Evolutionary conservation across 2,888 invertebrate genomes (phyloP), one percentile per base, ranked within the genome.

Genomic region (Netelia melanura): DNA sequence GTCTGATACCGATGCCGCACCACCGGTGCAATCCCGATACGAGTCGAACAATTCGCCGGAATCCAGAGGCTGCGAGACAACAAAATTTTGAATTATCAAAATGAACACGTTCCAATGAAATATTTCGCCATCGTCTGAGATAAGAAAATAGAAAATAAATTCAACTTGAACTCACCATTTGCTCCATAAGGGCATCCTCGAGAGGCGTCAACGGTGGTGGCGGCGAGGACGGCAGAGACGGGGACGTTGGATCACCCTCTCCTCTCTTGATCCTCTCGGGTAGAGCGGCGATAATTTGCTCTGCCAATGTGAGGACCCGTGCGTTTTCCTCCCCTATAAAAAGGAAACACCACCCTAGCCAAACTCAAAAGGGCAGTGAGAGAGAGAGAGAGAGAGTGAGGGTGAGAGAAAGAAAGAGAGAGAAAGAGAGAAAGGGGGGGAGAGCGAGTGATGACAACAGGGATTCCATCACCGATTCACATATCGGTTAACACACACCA

Each of bases 211-310:
- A 89, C 80, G 93, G 91, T 54, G 93, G 90, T 62, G 91, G 89
- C 71, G 92, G 91, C 43, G 93, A 92, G 70, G 93, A 91, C 83
- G 93, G 91, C 85, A 94, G 94, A 30, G 94, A 87, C 93, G 94
- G 94, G 83, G 94, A 93, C 87, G 92, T 90, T 86, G 90, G 89
- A 90, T 93, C 93, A 90, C 90, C 91, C 89, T 93, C 92, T 86
- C 90, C 93, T 85, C 92, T 97, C 96, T 99, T 99, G 93, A 99
- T 99, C 91, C 98, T 96, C 89, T 99, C 98, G 83, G 99, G 99
- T 96, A 99, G 98, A 11, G 99, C 99, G 77, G 99, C 99, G 92
- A 99, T 99, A 90, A 99, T 99, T 95, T 99, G 98, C 94, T 99
- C 98, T 77, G 99, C 99, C 92, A 99, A 95, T 79, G 98, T 98